These are phyloP conservation scores for Latrodectus elegans DNA, from an alignment of 2,888 invertebrate species.

Conservation along the genomic window DNA sequence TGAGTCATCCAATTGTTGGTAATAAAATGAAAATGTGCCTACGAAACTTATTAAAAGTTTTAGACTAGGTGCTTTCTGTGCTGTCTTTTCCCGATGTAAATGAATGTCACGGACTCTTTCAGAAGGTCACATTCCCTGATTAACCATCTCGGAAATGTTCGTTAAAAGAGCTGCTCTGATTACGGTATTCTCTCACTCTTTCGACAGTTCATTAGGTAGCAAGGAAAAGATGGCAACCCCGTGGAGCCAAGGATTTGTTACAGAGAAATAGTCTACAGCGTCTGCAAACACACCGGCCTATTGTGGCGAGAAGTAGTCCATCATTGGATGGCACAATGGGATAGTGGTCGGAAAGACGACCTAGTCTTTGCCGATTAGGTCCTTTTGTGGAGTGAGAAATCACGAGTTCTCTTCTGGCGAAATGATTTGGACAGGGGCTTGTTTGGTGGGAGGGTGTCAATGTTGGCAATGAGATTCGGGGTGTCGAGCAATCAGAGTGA, in stretches of 20 bases:
- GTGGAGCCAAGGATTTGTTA: background rate
- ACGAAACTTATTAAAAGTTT: constrained; percentile 44
- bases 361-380: constrained; percentile 52
- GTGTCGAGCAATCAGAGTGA: constrained; percentile 55
- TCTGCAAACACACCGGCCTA: constrained; percentile 48
- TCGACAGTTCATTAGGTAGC: constrained; percentile 34
- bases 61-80: constrained; percentile 18
- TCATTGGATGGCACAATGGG: constrained; percentile 49
- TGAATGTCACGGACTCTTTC: constrained; percentile 38
- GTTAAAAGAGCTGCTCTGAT: constrained; percentile 55
- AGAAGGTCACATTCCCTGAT: constrained; percentile 48
- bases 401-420: constrained; percentile 47
- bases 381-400: constrained; percentile 55
- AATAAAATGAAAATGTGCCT: constrained; percentile 16
- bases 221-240: constrained; percentile 25
- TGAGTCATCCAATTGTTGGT: background rate
- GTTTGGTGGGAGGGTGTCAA: constrained; percentile 33
- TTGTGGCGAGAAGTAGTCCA: constrained; percentile 39
- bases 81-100: constrained; percentile 56
- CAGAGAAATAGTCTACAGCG: constrained; percentile 15
- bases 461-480: constrained; percentile 61
- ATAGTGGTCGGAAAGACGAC: constrained; percentile 47
- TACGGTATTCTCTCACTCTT: constrained; percentile 25
- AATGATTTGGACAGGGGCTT: constrained; percentile 59
- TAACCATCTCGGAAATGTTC: constrained; percentile 41